These are phyloP conservation scores for Burhinus bistriatus DNA, from an alignment of 2,113 vertebrate genomes.

Conservation along the genomic window DNA sequence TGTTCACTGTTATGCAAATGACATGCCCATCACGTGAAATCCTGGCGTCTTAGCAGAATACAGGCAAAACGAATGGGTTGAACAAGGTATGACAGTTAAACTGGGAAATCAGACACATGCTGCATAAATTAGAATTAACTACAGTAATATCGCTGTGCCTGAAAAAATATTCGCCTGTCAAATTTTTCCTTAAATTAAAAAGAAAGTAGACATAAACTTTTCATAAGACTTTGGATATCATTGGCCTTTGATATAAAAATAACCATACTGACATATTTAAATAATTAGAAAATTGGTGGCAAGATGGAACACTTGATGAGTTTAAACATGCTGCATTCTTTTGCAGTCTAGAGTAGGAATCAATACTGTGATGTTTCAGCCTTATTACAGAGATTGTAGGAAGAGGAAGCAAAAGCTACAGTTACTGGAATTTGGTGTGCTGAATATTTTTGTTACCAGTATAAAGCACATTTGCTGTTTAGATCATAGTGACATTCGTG, in stretches of 20 bases:
- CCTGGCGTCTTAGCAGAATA: background rate
- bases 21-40: background rate
- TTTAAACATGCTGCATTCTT: background rate
- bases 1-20: slow-evolving; percentile 34
- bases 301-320: background rate
- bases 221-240: background rate
- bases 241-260: background rate
- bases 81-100: slow-evolving; percentile 19
- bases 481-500: background rate
- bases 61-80: background rate
- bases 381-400: background rate
- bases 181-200: background rate
- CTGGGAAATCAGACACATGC: background rate
- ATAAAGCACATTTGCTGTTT: background rate
- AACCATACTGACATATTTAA: background rate
- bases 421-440: background rate
- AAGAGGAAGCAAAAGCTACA: background rate
- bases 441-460: background rate
- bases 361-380: background rate
- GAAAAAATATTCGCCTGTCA: background rate
- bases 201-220: background rate
- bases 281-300: background rate
- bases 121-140: slow-evolving; percentile 29
- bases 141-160: background rate
- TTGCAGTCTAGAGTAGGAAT: background rate